These are phyloP conservation scores for Anastatus disparis DNA, from an alignment of 1,140 invertebrate genomes.

Conservation along the genomic window DNA sequence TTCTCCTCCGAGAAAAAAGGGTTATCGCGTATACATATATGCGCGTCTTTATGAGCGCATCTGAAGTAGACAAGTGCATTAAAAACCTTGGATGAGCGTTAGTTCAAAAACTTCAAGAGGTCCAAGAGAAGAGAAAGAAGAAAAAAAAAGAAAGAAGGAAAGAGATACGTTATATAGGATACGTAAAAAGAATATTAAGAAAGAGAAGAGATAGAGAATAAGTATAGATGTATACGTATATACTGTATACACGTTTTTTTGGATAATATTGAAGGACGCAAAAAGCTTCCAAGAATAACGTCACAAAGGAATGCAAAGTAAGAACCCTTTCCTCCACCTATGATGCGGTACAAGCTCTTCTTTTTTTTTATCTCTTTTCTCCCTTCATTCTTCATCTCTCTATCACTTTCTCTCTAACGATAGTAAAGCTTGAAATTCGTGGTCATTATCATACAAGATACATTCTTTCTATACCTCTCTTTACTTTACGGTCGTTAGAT, in stretches of 20 bases:
- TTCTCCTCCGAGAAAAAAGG: too few relatives aligned
- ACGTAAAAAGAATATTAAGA: neutral
- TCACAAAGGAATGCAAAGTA: constrained; percentile 68
- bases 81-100: constrained; percentile 64
- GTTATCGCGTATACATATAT: constrained; percentile 47
- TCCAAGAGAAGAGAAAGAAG: constrained; percentile 41
- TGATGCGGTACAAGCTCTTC: too few relatives aligned
- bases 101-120: constrained; percentile 64
- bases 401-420: constrained; percentile 53
- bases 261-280: constrained; percentile 51
- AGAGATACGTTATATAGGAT: neutral
- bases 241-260: too few relatives aligned
- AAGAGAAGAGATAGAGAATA: constrained; percentile 12
- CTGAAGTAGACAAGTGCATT: constrained; percentile 67
- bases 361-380: too few relatives aligned
- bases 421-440: constrained; percentile 57
- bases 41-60: constrained; percentile 66
- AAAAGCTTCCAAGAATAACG: constrained; percentile 52
- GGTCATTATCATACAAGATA: constrained; percentile 63
- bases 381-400: constrained; percentile 14
- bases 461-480: too few relatives aligned
- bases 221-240: constrained; percentile 38
- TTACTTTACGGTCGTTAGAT: too few relatives aligned
- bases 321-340: constrained; percentile 55
- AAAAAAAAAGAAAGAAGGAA: constrained; percentile 37